These are phyloP conservation scores for Pedionomus torquatus DNA, from an alignment of 2,113 vertebrate genomes.

Conservation along the genomic window DNA sequence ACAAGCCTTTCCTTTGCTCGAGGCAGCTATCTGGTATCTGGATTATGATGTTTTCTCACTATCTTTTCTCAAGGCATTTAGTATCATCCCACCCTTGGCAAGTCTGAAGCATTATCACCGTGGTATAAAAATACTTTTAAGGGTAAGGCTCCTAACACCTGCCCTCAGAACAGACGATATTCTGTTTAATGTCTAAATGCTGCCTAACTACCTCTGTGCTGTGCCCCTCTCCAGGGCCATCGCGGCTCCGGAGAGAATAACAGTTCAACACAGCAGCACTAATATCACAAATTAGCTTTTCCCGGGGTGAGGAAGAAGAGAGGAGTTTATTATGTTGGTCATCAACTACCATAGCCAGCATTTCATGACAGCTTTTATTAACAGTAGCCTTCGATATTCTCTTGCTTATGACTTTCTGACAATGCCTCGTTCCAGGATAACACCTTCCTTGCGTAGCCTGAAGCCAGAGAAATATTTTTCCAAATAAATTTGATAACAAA, in stretches of 20 bases:
- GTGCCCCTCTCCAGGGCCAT: neutral
- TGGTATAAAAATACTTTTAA: neutral
- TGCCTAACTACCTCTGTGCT: neutral
- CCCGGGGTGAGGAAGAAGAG: neutral
- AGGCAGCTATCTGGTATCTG: neutral
- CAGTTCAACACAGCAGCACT: neutral
- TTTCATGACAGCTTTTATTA: conserved; percentile 21
- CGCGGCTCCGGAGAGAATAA: neutral
- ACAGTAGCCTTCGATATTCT: neutral
- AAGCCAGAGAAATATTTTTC: conserved; percentile 16
- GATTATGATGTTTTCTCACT: neutral
- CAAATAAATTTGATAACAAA: neutral
- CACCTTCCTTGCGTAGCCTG: neutral
- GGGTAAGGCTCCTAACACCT: neutral
- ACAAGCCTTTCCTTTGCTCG: neutral
- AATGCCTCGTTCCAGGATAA: neutral
- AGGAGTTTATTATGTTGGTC: neutral
- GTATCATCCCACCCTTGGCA: neutral
- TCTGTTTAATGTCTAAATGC: neutral
- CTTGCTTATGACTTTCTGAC: neutral
- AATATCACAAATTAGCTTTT: neutral
- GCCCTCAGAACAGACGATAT: neutral
- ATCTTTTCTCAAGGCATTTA: neutral
- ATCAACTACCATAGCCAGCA: neutral
- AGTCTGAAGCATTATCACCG: neutral